Evolutionary conservation across 1,140 invertebrate genomes (phyloP).

Genomic region (Armadillidium nasatum): DNA sequence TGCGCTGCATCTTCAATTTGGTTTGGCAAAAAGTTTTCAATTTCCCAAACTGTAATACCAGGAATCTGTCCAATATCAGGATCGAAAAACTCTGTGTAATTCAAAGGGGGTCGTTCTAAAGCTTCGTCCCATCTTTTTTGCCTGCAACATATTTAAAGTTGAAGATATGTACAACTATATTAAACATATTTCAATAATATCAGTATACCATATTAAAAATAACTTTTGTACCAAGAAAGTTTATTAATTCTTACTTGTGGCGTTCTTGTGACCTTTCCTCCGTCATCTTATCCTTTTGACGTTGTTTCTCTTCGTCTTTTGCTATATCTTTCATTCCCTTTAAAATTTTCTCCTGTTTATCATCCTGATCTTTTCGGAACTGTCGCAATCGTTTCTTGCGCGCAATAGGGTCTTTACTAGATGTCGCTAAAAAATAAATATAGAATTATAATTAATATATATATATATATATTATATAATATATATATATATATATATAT

Average conservation of each 20-base stretch:
- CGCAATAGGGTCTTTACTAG: constrained; percentile 79
- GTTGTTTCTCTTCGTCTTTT: constrained; percentile 72
- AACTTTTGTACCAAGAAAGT: not conserved
- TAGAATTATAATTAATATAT: not conserved
- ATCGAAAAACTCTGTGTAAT: constrained; percentile 99
- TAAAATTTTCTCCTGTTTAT: constrained; percentile 89
- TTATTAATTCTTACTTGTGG: not conserved
- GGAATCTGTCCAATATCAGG: constrained; percentile 89
- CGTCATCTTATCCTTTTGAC: constrained; percentile 42
- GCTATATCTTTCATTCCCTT: constrained; percentile 98
- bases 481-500: too few species aligned
- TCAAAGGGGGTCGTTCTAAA: constrained; percentile 89
- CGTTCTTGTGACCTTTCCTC: constrained; percentile 30
- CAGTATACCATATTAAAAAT: not conserved
- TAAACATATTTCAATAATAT: not conserved
- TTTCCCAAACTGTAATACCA: constrained; percentile 90
- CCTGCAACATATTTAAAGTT: constrained; percentile 39
- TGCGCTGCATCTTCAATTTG: constrained; percentile 73
- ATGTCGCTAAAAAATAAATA: not conserved
- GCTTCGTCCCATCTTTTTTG: constrained; percentile 80
- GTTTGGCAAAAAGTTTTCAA: constrained; percentile 97
- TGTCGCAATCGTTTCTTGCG: constrained; percentile 81
- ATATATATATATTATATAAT: too few species aligned
- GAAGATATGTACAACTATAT: too few species aligned
- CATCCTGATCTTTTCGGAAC: constrained; percentile 61